phyloP scores from a whole-genome alignment of 2,797 vertebrate genomes.

The Chelidonichthys spinosus region DNA sequence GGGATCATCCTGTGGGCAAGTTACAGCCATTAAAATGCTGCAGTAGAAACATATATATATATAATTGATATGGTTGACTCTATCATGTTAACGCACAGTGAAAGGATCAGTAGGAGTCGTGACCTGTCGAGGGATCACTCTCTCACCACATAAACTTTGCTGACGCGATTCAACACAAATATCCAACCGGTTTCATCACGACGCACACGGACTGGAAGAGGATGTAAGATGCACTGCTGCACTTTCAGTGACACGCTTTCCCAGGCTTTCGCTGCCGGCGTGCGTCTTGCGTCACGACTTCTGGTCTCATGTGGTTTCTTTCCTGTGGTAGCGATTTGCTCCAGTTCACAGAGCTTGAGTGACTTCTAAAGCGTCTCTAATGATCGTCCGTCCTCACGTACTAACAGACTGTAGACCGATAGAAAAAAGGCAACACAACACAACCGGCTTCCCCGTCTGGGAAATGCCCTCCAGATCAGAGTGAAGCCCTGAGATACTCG shows the following conservation, averaged over 20 bases:
- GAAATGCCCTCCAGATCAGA: conserved; percentile 66
- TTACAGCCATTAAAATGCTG: background rate
- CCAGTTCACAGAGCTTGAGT: conserved; percentile 72
- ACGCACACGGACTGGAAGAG: conserved; percentile 56
- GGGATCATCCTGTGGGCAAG: conserved; percentile 27
- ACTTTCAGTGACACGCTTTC: conserved; percentile 82
- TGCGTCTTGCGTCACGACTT: conserved; percentile 76
- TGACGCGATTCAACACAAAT: conserved; percentile 42
- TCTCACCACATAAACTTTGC: conserved; percentile 39
- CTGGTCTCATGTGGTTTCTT: conserved; percentile 77
- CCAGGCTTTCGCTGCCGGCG: conserved; percentile 72
- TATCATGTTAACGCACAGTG: conserved; percentile 2
- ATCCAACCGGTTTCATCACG: conserved; percentile 50
- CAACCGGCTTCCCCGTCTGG: conserved; percentile 40
- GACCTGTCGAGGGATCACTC: conserved; percentile 12
- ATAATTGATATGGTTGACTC: too few relatives aligned
- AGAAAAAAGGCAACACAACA: conserved; percentile 37
- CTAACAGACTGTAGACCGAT: conserved; percentile 59
- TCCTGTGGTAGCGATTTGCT: conserved; percentile 77
- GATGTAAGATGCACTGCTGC: conserved; percentile 70
- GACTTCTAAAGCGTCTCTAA: conserved; percentile 63
- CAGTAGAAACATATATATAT: background rate
- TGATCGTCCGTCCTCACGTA: conserved; percentile 65
- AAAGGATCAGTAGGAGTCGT: background rate
- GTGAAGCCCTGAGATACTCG: conserved; percentile 50